Percentiles rank a stretch among this genome's conserved stretches.
Conservation (phyloP, 2,113 vertebrate species). For the Sisor rabdophorus region DNA sequence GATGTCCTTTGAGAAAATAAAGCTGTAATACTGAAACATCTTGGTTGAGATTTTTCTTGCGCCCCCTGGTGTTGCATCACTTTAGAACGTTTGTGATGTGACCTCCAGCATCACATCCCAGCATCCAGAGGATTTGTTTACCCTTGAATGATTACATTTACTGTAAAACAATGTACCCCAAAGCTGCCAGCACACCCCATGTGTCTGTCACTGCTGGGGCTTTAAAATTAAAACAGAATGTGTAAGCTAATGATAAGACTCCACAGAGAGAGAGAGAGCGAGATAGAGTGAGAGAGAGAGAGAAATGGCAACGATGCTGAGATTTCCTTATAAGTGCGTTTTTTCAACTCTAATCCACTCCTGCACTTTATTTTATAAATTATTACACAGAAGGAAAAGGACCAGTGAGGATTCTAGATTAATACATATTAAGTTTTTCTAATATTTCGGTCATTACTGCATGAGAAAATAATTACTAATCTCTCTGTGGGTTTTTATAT, state of each 20-base stretch:
- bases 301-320: constrained; percentile 13
- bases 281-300: constrained; percentile 11
- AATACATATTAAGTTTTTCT: too few relatives aligned
- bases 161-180: constrained; percentile 7
- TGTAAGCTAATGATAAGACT: constrained; percentile 44
- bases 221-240: background rate
- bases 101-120: constrained; percentile 14
- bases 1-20: background rate
- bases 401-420: background rate
- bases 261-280: constrained; percentile 23
- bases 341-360: constrained; percentile 16
- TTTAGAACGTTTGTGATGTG: background rate
- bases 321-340: constrained; percentile 23
- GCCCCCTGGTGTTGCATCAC: background rate
- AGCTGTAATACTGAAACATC: background rate
- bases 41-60: background rate
- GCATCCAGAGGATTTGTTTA: constrained; percentile 2
- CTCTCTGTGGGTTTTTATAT: background rate
- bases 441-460: background rate
- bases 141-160: constrained; percentile 1
- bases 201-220: constrained; percentile 27
- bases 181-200: background rate
- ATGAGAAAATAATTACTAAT: too few relatives aligned
- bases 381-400: constrained; percentile 47
- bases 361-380: constrained; percentile 34